Percentiles rank a stretch among this genome's conserved stretches.
Evolutionary conservation across 2,113 vertebrate genomes (phyloP).

Genomic region (Thunnus thynnus): DNA sequence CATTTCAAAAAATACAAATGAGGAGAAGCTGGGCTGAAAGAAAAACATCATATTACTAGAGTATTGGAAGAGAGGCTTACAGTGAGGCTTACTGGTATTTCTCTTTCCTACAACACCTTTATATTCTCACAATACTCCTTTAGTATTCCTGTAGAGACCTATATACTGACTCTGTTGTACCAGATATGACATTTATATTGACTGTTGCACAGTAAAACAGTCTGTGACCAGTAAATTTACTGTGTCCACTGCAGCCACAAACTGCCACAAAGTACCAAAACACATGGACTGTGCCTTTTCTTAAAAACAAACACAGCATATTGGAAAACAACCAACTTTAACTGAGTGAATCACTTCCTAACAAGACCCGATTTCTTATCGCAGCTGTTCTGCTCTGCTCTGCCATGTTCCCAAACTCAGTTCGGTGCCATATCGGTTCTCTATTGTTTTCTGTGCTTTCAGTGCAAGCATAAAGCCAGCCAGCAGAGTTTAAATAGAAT

Average conservation of each 20-base stretch:
- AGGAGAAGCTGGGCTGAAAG: neutral
- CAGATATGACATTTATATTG: neutral
- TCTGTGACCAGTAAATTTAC: neutral
- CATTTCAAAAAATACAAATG: neutral
- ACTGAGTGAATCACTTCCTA: conserved; percentile 21
- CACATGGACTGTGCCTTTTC: neutral
- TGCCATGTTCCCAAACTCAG: neutral
- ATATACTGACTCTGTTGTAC: neutral
- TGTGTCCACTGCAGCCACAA: neutral
- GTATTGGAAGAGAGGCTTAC: neutral
- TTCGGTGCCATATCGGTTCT: neutral
- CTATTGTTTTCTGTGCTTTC: conserved; percentile 50
- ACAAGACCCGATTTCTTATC: conserved; percentile 42
- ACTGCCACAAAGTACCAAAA: neutral
- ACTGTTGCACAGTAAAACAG: neutral
- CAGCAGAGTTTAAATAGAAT: conserved; percentile 59
- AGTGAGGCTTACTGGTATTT: neutral
- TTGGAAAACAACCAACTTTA: neutral
- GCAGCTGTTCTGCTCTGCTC: conserved; percentile 11
- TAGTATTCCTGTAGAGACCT: neutral
- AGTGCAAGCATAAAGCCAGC: conserved; percentile 7
- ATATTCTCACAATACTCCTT: neutral
- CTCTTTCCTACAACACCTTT: neutral
- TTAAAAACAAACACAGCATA: conserved; percentile 13
- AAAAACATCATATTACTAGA: neutral